Evolutionary conservation across 2,888 invertebrate genomes (phyloP), one percentile per base, ranked within the genome.

Genomic region (Amorpha juglandis): DNA sequence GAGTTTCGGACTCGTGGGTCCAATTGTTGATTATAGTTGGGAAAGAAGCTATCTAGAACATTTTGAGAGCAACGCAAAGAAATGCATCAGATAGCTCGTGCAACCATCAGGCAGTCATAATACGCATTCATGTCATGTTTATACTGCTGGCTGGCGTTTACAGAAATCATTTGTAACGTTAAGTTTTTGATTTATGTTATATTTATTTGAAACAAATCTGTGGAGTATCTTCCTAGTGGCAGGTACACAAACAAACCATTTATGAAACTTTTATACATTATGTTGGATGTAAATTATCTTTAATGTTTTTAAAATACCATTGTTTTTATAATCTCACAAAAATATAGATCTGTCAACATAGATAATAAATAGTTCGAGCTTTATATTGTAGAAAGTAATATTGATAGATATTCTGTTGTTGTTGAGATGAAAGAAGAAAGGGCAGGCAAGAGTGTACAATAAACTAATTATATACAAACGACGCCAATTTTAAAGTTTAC

Each of bases 191-290:
- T 58, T 58, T 42, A 58, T 58, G 42, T 42, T 16, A 58, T 58
- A 58, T 58, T 58, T 58, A 58, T 58, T 58, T 58, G 58, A 19
- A 38, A 58, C 58, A 42, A 58, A 58, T 58, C 58, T 58, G 58
- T 38, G 58, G 16, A 55, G 55, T 55, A 58, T 58, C 58, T 58
- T 58, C 55, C 16, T n/a, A n/a, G 35, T 35, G 55, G 58, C 58
- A 9, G 58, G 38, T 42, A 42, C 12, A 38, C 35, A 55, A 55
- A 55, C 55, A 55, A 55, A 55, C 38, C 55, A 55, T 55, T 35
- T 55, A 55, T 55, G 55, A 55, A 55, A 55, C 55, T 27, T 35
- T 53, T 48, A 42, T 33, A 53, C 4, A 55, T 55, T n/a, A n/a
- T 55, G 35, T n/a, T 55, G n/a, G 9, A 9, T 55, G n/a, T 14